Base-by-base conservation (phyloP, 2,113 vertebrate genomes). In the Cryptotis parvus region DNA sequence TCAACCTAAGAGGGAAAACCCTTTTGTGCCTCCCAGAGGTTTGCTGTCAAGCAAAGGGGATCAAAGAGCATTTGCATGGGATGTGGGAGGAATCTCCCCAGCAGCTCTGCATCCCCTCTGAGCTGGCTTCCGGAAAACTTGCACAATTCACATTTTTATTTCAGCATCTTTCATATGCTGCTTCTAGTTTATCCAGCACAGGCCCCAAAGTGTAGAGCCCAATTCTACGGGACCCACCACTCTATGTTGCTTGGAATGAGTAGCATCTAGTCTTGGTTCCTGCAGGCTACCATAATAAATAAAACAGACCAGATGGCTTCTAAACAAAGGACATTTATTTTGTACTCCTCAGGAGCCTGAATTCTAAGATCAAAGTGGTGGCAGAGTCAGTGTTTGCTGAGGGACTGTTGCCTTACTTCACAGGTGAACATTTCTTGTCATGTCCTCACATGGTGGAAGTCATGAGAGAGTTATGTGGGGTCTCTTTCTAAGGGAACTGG, bases 1-100 rank as follows among this genome's bases (percentile, higher is more conserved):
- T 75, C 94, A 96, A 84, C 73, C 49, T 43, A 22, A 45, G 75
- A 90, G 49, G 6, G 9, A 80, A 79, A 43, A 33, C 41, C 7
- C 29, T 16, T 4, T 12, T n/a, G 11, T 2, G 16, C 31, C 33
- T 90, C 27, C 31, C 70, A 55, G 16, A 86, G 11, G 7, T 55
- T 12, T 77, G 27, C 35, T 84, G 27, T 37, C 22, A 22, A 58
- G 55, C 55, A 58, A 24, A 58, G 55, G 55, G 45, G 18, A 22
- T 58, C 20, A 58, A 58, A 24, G 55, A 22, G 55, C 73, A 74
- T 39, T 77, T 58, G n/a, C 24, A 31, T 20, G 18, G 15, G 45
- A 52, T 24, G 2, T 26, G n/a, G 3, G 31, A 78, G 26, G n/a
- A 70, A 5, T 35, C 12, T 26, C 14, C 11, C 35, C 9, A 39